phyloP scores from a whole-genome alignment of 2,797 vertebrate genomes.

The Simalia tracyae region DNA sequence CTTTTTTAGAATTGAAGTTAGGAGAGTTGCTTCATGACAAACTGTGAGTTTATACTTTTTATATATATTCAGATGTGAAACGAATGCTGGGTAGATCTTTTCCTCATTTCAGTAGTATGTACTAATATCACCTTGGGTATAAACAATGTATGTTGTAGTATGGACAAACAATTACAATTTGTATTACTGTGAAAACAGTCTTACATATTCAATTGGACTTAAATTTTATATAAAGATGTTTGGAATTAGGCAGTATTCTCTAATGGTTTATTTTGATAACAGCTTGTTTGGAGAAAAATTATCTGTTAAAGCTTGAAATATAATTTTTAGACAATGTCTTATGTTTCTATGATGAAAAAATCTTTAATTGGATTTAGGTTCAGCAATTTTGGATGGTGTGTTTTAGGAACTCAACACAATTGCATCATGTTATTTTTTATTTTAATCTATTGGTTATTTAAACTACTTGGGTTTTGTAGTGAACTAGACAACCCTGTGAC shows the following conservation, averaged over 20 bases:
- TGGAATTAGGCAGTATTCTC: not conserved
- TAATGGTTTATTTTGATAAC: not conserved
- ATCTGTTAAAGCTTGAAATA: not conserved
- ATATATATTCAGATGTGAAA: not conserved
- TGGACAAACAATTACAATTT: not conserved
- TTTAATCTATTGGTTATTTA: not conserved
- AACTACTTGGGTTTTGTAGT: not conserved
- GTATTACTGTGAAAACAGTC: not conserved
- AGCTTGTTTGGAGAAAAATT: not conserved
- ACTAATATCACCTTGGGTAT: not conserved
- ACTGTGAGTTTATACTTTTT: slow-evolving; percentile 82
- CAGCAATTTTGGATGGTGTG: not conserved
- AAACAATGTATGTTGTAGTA: not conserved
- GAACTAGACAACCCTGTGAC: not conserved
- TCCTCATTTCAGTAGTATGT: not conserved
- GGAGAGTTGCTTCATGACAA: slow-evolving; percentile 98
- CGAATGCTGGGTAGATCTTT: not conserved
- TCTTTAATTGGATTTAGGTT: not conserved
- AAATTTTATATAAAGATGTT: not conserved
- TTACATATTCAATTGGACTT: not conserved
- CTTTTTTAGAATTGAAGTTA: slow-evolving; percentile 88
- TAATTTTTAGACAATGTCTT: not conserved
- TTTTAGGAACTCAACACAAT: not conserved
- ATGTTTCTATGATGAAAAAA: not conserved
- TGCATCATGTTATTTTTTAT: not conserved